Conservation (phyloP, 2,888 invertebrate species). For the Agrochola circellaris region DNA sequence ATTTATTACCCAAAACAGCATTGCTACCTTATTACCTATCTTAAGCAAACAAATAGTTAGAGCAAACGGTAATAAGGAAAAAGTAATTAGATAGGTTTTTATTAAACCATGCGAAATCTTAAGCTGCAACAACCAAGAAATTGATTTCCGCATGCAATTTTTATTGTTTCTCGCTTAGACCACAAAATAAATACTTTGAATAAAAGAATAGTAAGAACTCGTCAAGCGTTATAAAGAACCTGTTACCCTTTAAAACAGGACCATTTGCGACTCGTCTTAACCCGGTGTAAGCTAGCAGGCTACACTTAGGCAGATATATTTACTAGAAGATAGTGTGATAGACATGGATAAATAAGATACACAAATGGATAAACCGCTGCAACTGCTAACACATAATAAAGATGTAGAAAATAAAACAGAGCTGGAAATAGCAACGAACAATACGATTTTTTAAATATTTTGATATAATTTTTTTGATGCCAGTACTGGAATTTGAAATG, state of each 20-base stretch:
- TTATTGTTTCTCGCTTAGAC: not conserved
- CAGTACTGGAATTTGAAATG: not conserved
- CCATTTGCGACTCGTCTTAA: conserved; percentile 7
- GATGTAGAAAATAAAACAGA: not conserved
- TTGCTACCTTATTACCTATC: too few species aligned
- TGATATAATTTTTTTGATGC: not conserved
- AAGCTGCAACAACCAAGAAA: not conserved
- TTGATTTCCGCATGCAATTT: conserved; percentile 1
- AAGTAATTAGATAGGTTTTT: not conserved
- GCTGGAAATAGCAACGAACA: not conserved
- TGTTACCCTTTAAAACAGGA: conserved; percentile 35
- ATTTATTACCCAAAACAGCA: too few species aligned
- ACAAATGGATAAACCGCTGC: not conserved
- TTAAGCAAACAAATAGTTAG: too few species aligned
- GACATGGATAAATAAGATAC: not conserved
- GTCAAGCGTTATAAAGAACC: conserved; percentile 18
- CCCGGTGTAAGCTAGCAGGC: not conserved
- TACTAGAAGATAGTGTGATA: not conserved
- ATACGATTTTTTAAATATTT: not conserved
- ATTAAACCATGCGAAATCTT: conserved; percentile 9
- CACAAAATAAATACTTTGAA: not conserved
- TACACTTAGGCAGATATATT: not conserved
- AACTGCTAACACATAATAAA: not conserved
- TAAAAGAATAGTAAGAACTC: conserved; percentile 6
- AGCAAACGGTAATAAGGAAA: too few species aligned